Evolutionary conservation across 2,797 vertebrate genomes (phyloP), one percentile per base, ranked within the genome.

Genomic region (Acrocephalus scirpaceus): DNA sequence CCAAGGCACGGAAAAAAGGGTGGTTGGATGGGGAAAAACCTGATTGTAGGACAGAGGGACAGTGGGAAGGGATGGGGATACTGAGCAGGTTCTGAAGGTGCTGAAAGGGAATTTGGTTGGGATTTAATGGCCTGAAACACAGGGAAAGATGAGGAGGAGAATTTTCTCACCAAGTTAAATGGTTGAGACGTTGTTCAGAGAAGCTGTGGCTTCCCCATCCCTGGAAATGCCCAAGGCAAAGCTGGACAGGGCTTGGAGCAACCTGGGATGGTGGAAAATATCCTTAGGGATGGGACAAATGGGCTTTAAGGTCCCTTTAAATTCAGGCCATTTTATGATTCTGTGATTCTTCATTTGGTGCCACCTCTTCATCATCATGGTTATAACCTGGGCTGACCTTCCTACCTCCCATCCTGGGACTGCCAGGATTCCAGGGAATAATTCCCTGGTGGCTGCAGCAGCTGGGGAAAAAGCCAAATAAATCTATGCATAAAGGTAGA

Each of bases 41-140:
- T 0, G 2, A 5, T 74, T 20, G 20, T 7, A 44, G 13, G 20
- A 34, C 20, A 11, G 21, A n/a, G 36, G 9, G 19, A 3, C 2
- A 15, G 70, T 4, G 19, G 66, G 45, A n/a, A 69, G 53, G 19
- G 3, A 6, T 7, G 5, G 56, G 7, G 60, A 23, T 11, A 1
- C 8, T 2, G 38, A 30, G 42, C 16, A 16, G 34, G 36, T 57
- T 18, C 44, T 1, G 45, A 26, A 30, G 4, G 7, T 34, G 11
- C 10, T 44, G 72, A 6, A 26, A 23, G 66, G 36, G 64, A 40
- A 6, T 8, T 36, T 38, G 57, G 26, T 10, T 61, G 23, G 70
- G 74, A 78, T 45, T 51, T 25, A n/a, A 19, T 16, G 57, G 29
- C 23, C 23, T 65, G 34, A 38, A 47, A 18, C 27, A 12, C 40